Percentiles rank a stretch among this genome's conserved stretches.
These are phyloP conservation scores for Paratrypauchen microcephalus DNA, from an alignment of 2,797 vertebrate genomes.

Conservation along the genomic window DNA sequence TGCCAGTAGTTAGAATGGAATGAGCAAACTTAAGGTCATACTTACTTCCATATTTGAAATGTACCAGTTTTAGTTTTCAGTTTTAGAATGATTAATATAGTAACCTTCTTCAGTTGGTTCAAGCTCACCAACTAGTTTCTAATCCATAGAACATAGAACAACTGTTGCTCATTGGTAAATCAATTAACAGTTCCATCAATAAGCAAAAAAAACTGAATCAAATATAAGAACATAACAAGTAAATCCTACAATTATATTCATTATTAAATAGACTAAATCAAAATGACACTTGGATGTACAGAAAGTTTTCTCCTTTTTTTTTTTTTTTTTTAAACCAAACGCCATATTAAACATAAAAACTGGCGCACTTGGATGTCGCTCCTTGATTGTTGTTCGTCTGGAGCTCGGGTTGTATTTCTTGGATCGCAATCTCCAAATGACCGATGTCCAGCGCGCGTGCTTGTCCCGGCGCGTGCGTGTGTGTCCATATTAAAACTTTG, in stretches of 20 bases:
- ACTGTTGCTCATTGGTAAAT: background rate
- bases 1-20: background rate
- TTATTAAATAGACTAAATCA: background rate
- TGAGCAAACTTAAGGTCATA: background rate
- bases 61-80: too few species aligned
- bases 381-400: background rate
- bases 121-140: too few species aligned
- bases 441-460: slow-evolving; percentile 8
- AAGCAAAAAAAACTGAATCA: background rate
- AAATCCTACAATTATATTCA: background rate
- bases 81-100: too few species aligned
- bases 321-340: background rate
- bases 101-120: too few species aligned
- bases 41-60: background rate
- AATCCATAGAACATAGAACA: background rate
- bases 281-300: too few species aligned
- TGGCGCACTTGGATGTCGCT: background rate
- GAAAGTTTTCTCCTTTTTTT: background rate
- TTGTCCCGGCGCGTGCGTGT: background rate
- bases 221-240: background rate
- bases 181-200: background rate
- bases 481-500: background rate
- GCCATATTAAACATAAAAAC: background rate
- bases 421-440: background rate
- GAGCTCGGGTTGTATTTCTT: background rate